Base-by-base conservation (phyloP, 2,888 invertebrate genomes). In the Timema cristinae region DNA sequence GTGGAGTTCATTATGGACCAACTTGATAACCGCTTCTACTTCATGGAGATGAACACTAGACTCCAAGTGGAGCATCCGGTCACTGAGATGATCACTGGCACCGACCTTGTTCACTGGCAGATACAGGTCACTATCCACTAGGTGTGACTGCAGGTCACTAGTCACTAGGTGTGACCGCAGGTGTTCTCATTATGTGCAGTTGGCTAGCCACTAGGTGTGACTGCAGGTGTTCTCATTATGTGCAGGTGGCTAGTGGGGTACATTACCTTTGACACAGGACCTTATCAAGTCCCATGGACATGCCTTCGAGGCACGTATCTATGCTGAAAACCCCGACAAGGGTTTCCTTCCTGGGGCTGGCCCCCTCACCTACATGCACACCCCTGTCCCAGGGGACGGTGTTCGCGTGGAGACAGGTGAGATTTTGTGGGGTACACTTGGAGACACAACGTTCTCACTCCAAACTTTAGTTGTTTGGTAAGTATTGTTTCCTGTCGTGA, bases 41-140 rank as follows among this genome's bases (percentile, higher is more conserved):
- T 99, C 81, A 99, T 99, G 99, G 99, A 99, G 86, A 99, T 99
- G 99, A 99, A 99, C 83, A 99, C 99, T 0, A 86, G 99, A 59
- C 84, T 96, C 50, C 95, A 96, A 82, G 96, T 97, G 0, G 97
- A 98, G 80, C 97, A 98, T 86, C 97, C 97, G 0, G 91, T 99
- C 73, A 95, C 97, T 0, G 99, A 99, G 85, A 97, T 97, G 91
- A 94, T 99, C 66, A 99, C 98, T 56, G 94, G 91, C 83, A 92
- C 93, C 0, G 99, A 99, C 85, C 86, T 99, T 75, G 99, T 99
- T 0, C 98, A 99, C 81, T 99, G 98, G 99, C 99, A 99, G 83
- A 83, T 95, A 8, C 88, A 90, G 76, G 83, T 83, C 68, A 63
- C 47, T 47, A 8, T 1, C 32, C 32, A 32, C 4, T 32, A 32